phyloP scores from a whole-genome alignment of 2,888 invertebrate species.

The Caenorhabditis macrosperma region DNA sequence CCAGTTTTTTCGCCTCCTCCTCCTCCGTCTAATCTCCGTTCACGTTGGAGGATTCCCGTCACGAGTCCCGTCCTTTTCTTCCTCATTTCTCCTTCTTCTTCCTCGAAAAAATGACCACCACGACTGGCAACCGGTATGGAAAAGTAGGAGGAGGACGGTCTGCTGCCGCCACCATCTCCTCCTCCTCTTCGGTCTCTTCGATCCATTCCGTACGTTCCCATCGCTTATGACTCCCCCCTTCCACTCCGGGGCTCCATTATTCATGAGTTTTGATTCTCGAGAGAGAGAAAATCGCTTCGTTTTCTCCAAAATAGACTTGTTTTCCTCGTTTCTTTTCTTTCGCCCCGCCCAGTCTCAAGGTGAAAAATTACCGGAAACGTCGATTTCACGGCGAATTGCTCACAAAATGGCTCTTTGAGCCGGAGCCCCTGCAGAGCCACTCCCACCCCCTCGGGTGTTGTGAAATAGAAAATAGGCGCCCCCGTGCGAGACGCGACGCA shows the following conservation, averaged over 20 bases:
- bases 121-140: constrained; percentile 36
- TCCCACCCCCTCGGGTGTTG: constrained; percentile 10
- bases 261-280: constrained; percentile 13
- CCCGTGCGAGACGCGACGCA: background rate
- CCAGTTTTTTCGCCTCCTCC: constrained; percentile 37
- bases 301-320: constrained; percentile 24
- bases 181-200: constrained; percentile 19
- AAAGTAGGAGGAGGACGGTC: constrained; percentile 29
- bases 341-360: background rate
- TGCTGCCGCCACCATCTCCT: background rate
- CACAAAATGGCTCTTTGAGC: constrained; percentile 26
- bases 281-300: constrained; percentile 21
- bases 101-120: constrained; percentile 37
- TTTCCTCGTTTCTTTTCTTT: constrained; percentile 14
- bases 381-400: constrained; percentile 53
- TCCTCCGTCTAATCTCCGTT: background rate
- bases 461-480: constrained; percentile 14
- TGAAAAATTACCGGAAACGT: constrained; percentile 52
- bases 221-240: constrained; percentile 38
- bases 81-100: background rate
- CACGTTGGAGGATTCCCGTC: background rate
- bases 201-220: constrained; percentile 50
- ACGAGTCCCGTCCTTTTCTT: background rate
- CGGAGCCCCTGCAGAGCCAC: no score
- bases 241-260: constrained; percentile 4